Base-by-base conservation (phyloP, 2,113 vertebrate species). In the Pangasianodon hypophthalmus region DNA sequence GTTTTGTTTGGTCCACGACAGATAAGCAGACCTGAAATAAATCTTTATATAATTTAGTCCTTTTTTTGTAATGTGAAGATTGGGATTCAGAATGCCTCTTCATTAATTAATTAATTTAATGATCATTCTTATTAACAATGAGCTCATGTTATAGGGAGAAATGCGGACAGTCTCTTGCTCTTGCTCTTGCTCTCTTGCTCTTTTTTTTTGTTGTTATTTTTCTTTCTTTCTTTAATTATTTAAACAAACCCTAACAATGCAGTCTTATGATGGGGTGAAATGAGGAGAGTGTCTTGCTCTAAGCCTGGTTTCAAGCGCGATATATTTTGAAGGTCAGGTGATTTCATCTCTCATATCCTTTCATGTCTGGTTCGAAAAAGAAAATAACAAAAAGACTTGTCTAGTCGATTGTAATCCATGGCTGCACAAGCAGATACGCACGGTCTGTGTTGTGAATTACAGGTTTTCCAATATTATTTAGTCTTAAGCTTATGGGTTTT, bases 291-390 rank as follows among this genome's bases (percentile, higher is more conserved):
- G 19, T 60, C 81, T 41, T 24, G 52, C 81, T 56, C 13, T 19
- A 83, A 83, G 52, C 52, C n/a, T 37, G 75, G 21, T 79, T 82
- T 29, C 52, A 9, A 32, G 37, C 11, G 14, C 19, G 7, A 77
- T 24, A 84, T 77, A 84, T 44, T 87, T 37, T 67, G 80, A 75
- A 84, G 67, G 86, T 90, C 82, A 77, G 44, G 77, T 62, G 87
- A 88, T 69, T 83, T 83, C 48, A 90, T 64, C 60, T 79, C 46
- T 83, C 37, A 60, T 83, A 75, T 73, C 80, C 54, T 73, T 32
- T 86, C 71, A 89, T 50, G 37, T 46, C 80, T 82, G 50, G n/a
- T 1, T 82, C 0, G 14, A 32, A 9, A 81, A 54, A 29, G 6
- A n/a, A 44, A 50, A 50, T 14, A 50, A 26, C 4, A 32, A 54